A percentile compares a stretch with the other conserved stretches of the same genome.
phyloP scores from a whole-genome alignment of 2,888 invertebrate genomes.

The Hofmannophila pseudospretella region DNA sequence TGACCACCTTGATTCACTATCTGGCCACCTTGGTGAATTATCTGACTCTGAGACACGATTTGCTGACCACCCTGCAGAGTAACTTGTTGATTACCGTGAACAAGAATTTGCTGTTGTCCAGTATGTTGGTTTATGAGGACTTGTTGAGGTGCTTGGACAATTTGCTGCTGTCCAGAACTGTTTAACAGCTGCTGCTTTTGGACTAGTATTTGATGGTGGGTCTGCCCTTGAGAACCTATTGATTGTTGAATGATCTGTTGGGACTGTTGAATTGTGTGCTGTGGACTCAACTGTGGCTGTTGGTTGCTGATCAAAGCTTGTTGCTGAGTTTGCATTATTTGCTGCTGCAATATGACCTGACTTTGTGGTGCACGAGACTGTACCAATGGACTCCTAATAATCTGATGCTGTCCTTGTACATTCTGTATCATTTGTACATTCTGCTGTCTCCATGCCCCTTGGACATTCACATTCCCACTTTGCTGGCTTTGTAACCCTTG shows the following conservation, averaged over 20 bases:
- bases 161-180: constrained; percentile 70
- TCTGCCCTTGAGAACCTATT: constrained; percentile 73
- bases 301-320: constrained; percentile 66
- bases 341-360: constrained; percentile 76
- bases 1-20: constrained; percentile 66
- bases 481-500: constrained; percentile 64
- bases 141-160: constrained; percentile 72
- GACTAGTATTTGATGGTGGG: constrained; percentile 68
- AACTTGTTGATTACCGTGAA: constrained; percentile 72
- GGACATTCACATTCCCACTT: constrained; percentile 49
- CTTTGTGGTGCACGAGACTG: constrained; percentile 68
- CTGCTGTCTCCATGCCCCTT: constrained; percentile 68
- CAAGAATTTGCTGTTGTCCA: constrained; percentile 69
- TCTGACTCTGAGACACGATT: constrained; percentile 66
- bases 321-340: constrained; percentile 76
- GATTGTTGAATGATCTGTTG: constrained; percentile 80
- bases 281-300: constrained; percentile 71
- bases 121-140: constrained; percentile 70
- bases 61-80: constrained; percentile 68
- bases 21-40: constrained; percentile 69
- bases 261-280: constrained; percentile 71
- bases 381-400: constrained; percentile 65
- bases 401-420: constrained; percentile 73
- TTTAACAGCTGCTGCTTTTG: constrained; percentile 79
- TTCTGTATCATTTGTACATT: constrained; percentile 73